A percentile compares a stretch with the other conserved stretches of the same genome.
Evolutionary conservation across 2,113 vertebrate species (phyloP).

Genomic region (Sapayoa aenigma): DNA sequence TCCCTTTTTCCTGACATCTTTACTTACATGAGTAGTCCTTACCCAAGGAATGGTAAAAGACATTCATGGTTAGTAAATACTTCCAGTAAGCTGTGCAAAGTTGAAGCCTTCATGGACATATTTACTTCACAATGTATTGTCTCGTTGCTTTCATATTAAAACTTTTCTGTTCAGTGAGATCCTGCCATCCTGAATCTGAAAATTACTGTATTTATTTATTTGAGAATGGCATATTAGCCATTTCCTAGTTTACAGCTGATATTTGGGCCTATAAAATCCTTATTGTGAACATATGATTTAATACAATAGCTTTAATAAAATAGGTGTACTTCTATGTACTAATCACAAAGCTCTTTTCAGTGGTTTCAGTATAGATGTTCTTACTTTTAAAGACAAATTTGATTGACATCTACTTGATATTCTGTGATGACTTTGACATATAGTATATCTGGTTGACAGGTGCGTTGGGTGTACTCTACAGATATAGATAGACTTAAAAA

Average conservation of each 20-base stretch:
- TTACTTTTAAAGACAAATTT: constrained; percentile 13
- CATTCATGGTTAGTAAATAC: not conserved
- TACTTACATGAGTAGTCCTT: not conserved
- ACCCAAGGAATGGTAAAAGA: not conserved
- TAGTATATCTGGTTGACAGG: not conserved
- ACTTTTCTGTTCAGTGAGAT: not conserved
- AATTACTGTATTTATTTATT: not conserved
- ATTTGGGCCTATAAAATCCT: not conserved
- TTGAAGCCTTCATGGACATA: not conserved
- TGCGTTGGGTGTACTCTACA: not conserved
- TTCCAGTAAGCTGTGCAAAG: not conserved
- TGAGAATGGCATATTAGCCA: not conserved
- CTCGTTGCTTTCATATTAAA: not conserved
- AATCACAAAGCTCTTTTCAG: not conserved
- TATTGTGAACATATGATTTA: not conserved
- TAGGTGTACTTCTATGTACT: not conserved
- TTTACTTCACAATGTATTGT: not conserved
- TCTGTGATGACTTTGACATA: constrained; percentile 14
- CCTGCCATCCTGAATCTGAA: not conserved
- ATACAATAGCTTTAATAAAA: not conserved
- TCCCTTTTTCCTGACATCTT: not conserved
- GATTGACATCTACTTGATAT: constrained; percentile 23
- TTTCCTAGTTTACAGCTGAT: not conserved
- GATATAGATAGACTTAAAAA: constrained; percentile 1
- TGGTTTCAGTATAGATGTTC: not conserved